Evolutionary conservation across 2,888 invertebrate species (phyloP).

Genomic region (Nysson spinosus): DNA sequence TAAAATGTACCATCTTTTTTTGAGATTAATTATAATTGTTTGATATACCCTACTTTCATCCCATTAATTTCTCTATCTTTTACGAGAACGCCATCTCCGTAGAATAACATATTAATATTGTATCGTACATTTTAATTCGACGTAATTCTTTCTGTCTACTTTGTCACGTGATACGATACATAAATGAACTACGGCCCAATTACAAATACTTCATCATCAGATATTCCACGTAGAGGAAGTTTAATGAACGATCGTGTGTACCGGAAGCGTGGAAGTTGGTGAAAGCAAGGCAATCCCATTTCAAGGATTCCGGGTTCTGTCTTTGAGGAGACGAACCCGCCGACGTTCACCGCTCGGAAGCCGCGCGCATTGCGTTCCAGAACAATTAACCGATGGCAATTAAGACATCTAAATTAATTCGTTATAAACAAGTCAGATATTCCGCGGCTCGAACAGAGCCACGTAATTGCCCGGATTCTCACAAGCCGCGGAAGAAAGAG

Average conservation of each 20-base stretch:
- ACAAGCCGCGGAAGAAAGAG: slow-evolving; percentile 57
- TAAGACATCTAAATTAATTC: slow-evolving; percentile 77
- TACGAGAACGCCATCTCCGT: no score
- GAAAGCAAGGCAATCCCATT: slow-evolving; percentile 54
- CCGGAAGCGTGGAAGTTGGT: slow-evolving; percentile 49
- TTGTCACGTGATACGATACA: no score
- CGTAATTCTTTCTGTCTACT: no score
- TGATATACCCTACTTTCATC: no score
- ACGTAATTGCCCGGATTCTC: slow-evolving; percentile 76
- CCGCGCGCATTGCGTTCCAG: slow-evolving; percentile 54
- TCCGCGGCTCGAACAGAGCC: slow-evolving; percentile 61
- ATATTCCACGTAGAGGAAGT: neutral
- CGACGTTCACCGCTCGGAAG: no score
- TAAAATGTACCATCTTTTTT: no score
- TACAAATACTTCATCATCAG: no score
- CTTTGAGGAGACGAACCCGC: slow-evolving; percentile 50
- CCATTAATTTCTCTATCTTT: no score
- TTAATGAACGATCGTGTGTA: slow-evolving; percentile 37
- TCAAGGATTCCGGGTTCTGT: slow-evolving; percentile 56
- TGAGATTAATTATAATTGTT: no score
- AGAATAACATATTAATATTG: no score
- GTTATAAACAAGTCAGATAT: slow-evolving; percentile 63
- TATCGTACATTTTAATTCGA: no score
- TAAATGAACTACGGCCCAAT: no score
- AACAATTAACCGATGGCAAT: slow-evolving; percentile 76